phyloP scores from a whole-genome alignment of 2,888 invertebrate species.

The Dilophus febrilis region DNA sequence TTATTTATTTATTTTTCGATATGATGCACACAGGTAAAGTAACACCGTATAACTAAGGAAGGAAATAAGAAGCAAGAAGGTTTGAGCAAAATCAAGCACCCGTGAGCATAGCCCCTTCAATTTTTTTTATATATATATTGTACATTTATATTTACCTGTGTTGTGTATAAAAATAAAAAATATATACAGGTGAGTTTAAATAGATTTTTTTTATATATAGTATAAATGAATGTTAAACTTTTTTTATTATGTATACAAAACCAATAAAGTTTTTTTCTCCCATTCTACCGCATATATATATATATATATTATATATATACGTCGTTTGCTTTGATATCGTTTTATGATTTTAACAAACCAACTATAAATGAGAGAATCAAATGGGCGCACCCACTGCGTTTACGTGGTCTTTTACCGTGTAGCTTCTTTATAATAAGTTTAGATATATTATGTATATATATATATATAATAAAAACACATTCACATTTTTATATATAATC shows the following conservation, averaged over 20 bases:
- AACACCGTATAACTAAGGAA: slow-evolving; percentile 15
- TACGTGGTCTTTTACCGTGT: slow-evolving; percentile 5
- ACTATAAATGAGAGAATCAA: background rate
- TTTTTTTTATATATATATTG: background rate
- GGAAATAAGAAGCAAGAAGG: slow-evolving; percentile 16
- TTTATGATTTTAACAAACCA: background rate
- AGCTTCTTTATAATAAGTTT: slow-evolving; percentile 2
- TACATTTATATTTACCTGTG: background rate
- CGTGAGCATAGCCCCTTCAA: slow-evolving; percentile 11
- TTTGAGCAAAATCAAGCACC: slow-evolving; percentile 13
- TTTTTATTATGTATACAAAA: slow-evolving; percentile 1
- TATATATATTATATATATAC: too few species aligned
- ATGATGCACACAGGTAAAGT: slow-evolving; percentile 16
- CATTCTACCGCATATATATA: slow-evolving; percentile 2
- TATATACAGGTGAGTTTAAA: slow-evolving; percentile 4
- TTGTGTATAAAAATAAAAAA: background rate
- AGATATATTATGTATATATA: too few species aligned
- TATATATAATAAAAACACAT: too few species aligned
- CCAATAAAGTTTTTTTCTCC: slow-evolving; percentile 1
- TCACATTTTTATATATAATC: background rate
- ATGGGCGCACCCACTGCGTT: slow-evolving; percentile 11
- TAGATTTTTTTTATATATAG: background rate
- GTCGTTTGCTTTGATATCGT: too few species aligned
- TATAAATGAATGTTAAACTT: background rate
- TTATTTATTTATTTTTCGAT: slow-evolving; percentile 6